A percentile compares a stretch with the other conserved stretches of the same genome.
Evolutionary conservation across 2,797 vertebrate genomes (phyloP).

Genomic region (Tachyglossus aculeatus): DNA sequence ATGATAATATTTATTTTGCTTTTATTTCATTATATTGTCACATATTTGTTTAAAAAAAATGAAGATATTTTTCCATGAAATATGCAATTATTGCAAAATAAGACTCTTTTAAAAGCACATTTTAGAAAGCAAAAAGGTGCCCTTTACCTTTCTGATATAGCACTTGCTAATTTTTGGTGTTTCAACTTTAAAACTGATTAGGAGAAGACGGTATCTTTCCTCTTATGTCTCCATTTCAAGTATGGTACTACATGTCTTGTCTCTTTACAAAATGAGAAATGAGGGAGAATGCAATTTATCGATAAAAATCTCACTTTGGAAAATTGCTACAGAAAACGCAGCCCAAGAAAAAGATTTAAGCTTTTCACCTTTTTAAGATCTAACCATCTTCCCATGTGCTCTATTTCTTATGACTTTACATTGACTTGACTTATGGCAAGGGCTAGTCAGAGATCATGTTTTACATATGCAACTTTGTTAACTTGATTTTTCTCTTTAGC

Average conservation of each 20-base stretch:
- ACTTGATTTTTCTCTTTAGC: too few relatives aligned
- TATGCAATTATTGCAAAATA: neutral
- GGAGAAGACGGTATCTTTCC: neutral
- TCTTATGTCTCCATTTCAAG: neutral
- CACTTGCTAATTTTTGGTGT: neutral
- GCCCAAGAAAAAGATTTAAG: conserved; percentile 5
- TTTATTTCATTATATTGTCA: too few relatives aligned
- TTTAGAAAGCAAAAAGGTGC: neutral
- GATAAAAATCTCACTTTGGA: neutral
- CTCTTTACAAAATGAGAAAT: neutral
- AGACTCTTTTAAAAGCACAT: neutral
- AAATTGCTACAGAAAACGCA: neutral
- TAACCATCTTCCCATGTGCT: neutral
- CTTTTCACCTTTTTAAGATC: neutral
- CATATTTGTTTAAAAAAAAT: too few relatives aligned
- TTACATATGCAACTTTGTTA: too few relatives aligned
- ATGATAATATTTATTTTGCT: too few relatives aligned
- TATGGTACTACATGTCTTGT: neutral
- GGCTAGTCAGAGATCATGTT: too few relatives aligned
- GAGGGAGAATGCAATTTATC: neutral
- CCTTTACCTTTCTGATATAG: neutral
- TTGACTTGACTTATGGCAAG: neutral
- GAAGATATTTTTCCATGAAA: too few relatives aligned
- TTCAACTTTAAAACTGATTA: neutral
- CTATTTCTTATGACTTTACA: conserved; percentile 2